Evolutionary conservation across 2,113 vertebrate genomes (phyloP).

Genomic region (Cyprinodon variegatus): DNA sequence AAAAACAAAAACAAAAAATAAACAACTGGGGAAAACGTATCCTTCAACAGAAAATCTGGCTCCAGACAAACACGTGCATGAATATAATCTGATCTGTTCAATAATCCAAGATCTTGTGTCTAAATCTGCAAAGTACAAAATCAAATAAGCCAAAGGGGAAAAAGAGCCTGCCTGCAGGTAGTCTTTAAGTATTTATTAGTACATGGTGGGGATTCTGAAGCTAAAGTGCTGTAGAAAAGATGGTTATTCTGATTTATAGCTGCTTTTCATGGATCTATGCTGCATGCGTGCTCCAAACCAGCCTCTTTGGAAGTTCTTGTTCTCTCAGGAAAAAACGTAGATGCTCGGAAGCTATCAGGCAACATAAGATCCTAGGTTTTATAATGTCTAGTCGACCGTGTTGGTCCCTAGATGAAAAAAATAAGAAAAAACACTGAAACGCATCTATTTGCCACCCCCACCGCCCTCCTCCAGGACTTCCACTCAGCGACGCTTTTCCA

Average conservation of each 20-base stretch:
- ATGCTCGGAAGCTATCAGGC: slow-evolving; percentile 16
- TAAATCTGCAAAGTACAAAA: not conserved
- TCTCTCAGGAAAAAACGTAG: slow-evolving; percentile 14
- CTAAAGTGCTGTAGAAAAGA: not conserved
- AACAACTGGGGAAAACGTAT: slow-evolving; percentile 1
- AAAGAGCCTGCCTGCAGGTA: slow-evolving; percentile 3
- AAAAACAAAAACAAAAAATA: slow-evolving; percentile 17
- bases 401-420: not conserved
- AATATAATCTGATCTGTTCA: not conserved
- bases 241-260: slow-evolving; percentile 4
- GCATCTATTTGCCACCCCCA: not conserved
- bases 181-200: not conserved
- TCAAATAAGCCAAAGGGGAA: not conserved
- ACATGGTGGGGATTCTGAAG: not conserved
- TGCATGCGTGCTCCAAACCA: not conserved
- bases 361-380: slow-evolving; percentile 1
- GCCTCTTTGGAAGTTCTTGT: not conserved
- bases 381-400: not conserved
- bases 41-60: slow-evolving; percentile 3
- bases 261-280: slow-evolving; percentile 1
- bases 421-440: not conserved
- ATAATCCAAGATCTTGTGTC: not conserved
- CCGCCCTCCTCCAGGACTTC: not conserved
- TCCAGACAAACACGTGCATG: not conserved
- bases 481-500: not conserved